These are phyloP conservation scores for Pseudococcus viburni DNA, from an alignment of 2,888 invertebrate genomes.

Conservation along the genomic window DNA sequence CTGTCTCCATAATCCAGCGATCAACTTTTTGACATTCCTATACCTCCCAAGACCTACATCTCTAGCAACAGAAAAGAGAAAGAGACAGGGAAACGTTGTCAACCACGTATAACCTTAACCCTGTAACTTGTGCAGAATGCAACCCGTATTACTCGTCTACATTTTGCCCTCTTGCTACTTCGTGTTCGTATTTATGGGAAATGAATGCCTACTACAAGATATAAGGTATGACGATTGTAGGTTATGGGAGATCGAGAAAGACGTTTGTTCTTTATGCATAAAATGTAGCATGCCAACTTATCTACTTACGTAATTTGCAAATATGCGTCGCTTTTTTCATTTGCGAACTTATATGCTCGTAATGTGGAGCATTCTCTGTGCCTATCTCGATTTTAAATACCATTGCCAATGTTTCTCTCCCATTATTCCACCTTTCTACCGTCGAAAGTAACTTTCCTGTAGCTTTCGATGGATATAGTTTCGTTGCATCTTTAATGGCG, in stretches of 20 bases:
- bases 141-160: neutral
- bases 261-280: neutral
- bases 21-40: too few relatives aligned
- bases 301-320: neutral
- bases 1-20: too few relatives aligned
- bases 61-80: neutral
- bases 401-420: constrained; percentile 2
- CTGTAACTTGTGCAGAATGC: neutral
- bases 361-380: neutral
- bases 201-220: neutral
- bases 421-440: neutral
- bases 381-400: neutral
- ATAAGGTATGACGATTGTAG: neutral
- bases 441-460: neutral
- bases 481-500: neutral
- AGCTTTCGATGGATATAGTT: neutral
- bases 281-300: neutral
- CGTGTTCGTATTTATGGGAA: neutral
- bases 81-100: neutral
- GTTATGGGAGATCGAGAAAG: neutral
- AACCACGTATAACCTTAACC: neutral
- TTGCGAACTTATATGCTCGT: neutral
- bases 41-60: too few relatives aligned
- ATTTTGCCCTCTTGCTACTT: too few relatives aligned
- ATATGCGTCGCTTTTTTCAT: neutral